Conservation (phyloP, 2,888 invertebrate species). For the Lymantria dispar region DNA sequence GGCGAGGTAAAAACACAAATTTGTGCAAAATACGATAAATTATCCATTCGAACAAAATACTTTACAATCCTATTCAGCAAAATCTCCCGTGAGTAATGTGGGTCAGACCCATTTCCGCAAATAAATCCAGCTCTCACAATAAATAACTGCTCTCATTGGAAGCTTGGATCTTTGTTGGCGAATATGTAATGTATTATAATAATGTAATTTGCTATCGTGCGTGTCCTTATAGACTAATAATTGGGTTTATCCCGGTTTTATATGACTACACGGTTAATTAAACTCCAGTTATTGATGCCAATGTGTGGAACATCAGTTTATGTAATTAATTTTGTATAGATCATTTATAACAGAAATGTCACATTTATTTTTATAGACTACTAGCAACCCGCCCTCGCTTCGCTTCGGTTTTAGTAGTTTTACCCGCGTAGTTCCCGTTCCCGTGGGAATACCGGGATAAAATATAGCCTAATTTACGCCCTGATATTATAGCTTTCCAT, state of each 20-base stretch:
- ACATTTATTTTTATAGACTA: too few species aligned
- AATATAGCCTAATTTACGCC: too few species aligned
- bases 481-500: too few species aligned
- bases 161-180: slow-evolving; percentile 48
- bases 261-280: background rate
- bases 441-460: too few species aligned
- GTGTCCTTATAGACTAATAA: slow-evolving; percentile 28
- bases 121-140: slow-evolving; percentile 74
- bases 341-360: too few species aligned
- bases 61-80: slow-evolving; percentile 69
- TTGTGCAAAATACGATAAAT: slow-evolving; percentile 59
- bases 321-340: slow-evolving; percentile 27
- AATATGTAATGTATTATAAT: slow-evolving; percentile 35
- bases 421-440: too few species aligned
- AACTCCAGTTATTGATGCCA: slow-evolving; percentile 44
- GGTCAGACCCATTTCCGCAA: slow-evolving; percentile 73
- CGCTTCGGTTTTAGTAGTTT: too few species aligned
- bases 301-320: slow-evolving; percentile 70
- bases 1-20: slow-evolving; percentile 13
- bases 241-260: slow-evolving; percentile 23
- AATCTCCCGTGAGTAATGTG: slow-evolving; percentile 75
- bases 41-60: slow-evolving; percentile 64
- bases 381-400: too few species aligned
- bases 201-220: slow-evolving; percentile 19
- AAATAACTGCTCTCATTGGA: slow-evolving; percentile 59